Evolutionary conservation across 2,113 vertebrate species (phyloP).

Genomic region (Leuciscus idus): DNA sequence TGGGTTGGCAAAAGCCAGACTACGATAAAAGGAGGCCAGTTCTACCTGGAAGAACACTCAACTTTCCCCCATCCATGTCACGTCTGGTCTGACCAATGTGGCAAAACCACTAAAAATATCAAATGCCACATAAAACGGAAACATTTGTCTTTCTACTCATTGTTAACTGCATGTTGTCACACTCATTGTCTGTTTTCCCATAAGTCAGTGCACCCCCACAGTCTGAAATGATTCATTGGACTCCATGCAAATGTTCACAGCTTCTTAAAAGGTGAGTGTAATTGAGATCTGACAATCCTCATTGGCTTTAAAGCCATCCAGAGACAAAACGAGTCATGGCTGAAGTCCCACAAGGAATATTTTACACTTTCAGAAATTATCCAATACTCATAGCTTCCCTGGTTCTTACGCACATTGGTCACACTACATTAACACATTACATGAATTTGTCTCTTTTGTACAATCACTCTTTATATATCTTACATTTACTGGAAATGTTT

Average conservation of each 20-base stretch:
- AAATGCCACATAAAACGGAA: constrained; percentile 31
- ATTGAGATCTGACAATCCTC: constrained; percentile 51
- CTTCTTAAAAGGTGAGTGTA: constrained; percentile 56
- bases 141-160: constrained; percentile 30
- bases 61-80: background rate
- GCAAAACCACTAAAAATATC: constrained; percentile 20
- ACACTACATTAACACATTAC: constrained; percentile 73
- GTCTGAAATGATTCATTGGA: constrained; percentile 72
- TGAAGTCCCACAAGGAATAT: constrained; percentile 65
- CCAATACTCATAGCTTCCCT: constrained; percentile 63
- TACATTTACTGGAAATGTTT: constrained; percentile 76
- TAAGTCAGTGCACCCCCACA: constrained; percentile 62
- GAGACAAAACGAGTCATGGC: constrained; percentile 60
- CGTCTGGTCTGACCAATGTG: constrained; percentile 37
- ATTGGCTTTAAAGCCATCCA: constrained; percentile 48
- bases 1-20: background rate
- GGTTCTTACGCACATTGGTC: constrained; percentile 49
- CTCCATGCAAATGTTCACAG: constrained; percentile 55
- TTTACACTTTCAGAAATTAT: constrained; percentile 67
- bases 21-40: background rate
- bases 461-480: constrained; percentile 65
- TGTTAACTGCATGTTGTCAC: background rate
- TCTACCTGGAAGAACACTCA: constrained; percentile 31
- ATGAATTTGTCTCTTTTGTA: constrained; percentile 73
- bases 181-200: constrained; percentile 62